Conservation (phyloP, 1,140 invertebrate genomes). For the Heliconius nattereri region DNA sequence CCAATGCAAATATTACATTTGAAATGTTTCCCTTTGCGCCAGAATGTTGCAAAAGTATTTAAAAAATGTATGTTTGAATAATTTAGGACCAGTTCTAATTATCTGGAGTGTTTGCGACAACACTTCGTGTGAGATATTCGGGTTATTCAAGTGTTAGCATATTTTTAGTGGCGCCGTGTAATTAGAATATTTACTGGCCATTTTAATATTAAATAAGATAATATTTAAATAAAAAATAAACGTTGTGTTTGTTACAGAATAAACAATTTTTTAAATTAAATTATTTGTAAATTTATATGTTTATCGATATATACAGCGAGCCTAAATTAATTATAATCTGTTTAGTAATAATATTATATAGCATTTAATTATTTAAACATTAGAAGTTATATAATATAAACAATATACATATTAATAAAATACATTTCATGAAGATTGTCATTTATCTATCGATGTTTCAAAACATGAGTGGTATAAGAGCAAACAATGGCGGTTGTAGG, state of each 20-base stretch:
- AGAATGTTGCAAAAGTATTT: neutral
- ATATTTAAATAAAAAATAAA: neutral
- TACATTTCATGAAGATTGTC: neutral
- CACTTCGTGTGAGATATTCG: conserved; percentile 20
- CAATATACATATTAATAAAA: neutral
- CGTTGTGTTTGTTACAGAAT: neutral
- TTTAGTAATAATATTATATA: no score
- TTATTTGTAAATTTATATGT: no score
- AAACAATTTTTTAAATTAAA: no score
- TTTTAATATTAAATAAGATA: conserved; percentile 6
- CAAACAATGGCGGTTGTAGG: conserved; percentile 50
- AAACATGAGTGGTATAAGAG: conserved; percentile 14
- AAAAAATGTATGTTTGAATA: neutral
- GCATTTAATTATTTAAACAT: neutral
- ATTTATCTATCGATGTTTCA: conserved; percentile 1
- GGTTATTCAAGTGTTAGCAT: conserved; percentile 21
- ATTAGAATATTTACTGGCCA: conserved; percentile 17
- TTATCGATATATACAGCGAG: no score
- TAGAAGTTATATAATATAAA: neutral
- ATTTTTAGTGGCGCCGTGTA: conserved; percentile 18
- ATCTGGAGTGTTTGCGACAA: conserved; percentile 18
- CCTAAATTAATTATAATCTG: no score
- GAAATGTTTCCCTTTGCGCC: neutral
- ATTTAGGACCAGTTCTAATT: conserved; percentile 29
- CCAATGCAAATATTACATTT: neutral